Evolutionary conservation across 1,140 invertebrate genomes (phyloP).

Genomic region (Proctacanthus coquilletti): DNA sequence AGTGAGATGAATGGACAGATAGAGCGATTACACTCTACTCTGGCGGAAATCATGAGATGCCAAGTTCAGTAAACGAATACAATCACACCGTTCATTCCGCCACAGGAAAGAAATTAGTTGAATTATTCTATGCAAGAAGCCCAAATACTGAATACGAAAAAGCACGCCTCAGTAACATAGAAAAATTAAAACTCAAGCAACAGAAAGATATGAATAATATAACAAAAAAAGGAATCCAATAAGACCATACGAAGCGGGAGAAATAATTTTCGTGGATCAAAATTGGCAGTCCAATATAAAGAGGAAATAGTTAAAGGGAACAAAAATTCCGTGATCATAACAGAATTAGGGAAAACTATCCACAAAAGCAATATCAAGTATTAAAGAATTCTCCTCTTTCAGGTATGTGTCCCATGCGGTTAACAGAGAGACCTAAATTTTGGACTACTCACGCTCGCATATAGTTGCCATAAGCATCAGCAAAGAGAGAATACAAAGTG

Average conservation of each 20-base stretch:
- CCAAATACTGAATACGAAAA: not conserved
- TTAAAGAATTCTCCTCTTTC: too few relatives aligned
- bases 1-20: conserved; percentile 8
- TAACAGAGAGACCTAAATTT: too few relatives aligned
- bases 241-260: conserved; percentile 1
- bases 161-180: conserved; percentile 2
- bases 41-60: conserved; percentile 9
- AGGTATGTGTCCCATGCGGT: too few relatives aligned
- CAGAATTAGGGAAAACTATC: too few relatives aligned
- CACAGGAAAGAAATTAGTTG: conserved; percentile 4
- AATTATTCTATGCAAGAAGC: conserved; percentile 3
- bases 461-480: too few relatives aligned
- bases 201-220: conserved; percentile 3
- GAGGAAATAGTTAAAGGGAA: too few relatives aligned
- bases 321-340: too few relatives aligned
- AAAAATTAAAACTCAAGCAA: conserved; percentile 4
- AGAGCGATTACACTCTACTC: conserved; percentile 10
- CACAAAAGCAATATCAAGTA: too few relatives aligned
- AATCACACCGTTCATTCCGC: conserved; percentile 7
- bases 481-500: too few relatives aligned
- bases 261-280: conserved; percentile 7
- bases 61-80: conserved; percentile 7
- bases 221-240: conserved; percentile 4
- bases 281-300: too few relatives aligned
- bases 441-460: too few relatives aligned